Evolutionary conservation across 2,113 vertebrate genomes (phyloP).

Genomic region (Platysteira castanea): DNA sequence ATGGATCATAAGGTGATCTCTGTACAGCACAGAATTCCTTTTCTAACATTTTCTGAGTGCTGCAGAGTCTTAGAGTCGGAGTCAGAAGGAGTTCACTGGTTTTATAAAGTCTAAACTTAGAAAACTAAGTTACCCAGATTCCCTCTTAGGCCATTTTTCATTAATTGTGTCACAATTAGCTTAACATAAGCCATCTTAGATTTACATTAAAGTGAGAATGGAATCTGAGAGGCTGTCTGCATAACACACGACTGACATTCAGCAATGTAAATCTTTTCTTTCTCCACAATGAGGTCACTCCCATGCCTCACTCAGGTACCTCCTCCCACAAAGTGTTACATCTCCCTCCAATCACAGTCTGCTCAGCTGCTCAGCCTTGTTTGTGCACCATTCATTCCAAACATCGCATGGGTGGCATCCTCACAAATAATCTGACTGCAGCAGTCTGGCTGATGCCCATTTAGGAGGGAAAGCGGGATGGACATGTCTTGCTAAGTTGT

Average conservation of each 20-base stretch:
- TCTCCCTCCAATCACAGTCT: background rate
- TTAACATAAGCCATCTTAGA: background rate
- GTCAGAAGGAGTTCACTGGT: background rate
- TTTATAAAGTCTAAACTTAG: background rate
- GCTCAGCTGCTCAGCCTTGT: background rate
- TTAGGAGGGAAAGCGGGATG: background rate
- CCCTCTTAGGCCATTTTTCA: background rate
- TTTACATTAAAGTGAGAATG: background rate
- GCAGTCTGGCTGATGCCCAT: background rate
- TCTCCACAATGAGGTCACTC: background rate
- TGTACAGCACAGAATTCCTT: background rate
- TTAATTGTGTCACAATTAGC: background rate
- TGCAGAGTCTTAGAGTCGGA: background rate
- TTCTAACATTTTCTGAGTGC: background rate
- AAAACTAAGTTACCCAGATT: background rate
- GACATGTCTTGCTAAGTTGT: background rate
- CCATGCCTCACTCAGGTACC: background rate
- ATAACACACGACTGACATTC: background rate
- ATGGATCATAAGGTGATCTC: background rate
- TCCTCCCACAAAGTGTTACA: background rate
- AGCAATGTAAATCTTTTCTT: background rate
- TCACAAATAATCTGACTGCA: background rate
- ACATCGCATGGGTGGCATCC: accelerated
- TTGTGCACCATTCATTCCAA: background rate
- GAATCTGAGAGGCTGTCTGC: background rate